Evolutionary conservation across 2,113 vertebrate species (phyloP), one percentile per base, ranked within the genome.

Genomic region (Todiramphus saurophagus): DNA sequence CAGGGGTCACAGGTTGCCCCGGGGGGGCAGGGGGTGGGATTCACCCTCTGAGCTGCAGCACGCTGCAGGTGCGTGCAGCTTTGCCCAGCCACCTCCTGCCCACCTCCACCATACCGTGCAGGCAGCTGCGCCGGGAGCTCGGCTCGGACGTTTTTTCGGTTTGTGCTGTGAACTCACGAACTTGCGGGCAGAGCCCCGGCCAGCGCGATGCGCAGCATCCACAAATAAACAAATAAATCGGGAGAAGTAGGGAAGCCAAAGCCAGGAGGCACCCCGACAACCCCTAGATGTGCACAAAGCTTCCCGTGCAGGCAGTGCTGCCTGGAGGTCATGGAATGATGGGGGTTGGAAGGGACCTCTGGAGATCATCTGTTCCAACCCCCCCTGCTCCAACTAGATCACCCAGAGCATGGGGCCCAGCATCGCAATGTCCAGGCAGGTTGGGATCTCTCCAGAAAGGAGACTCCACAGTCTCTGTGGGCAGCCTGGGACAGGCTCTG

Each of bases 151-250:
- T 46, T 95, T 39, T 94, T 92, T 58, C 89, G 76, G 74, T 94
- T 94, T 87, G 83, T 9, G 75, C 76, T 50, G 25, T 74, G 89
- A 94, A 93, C 86, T 93, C 11, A 0, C 63, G 89, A 95, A 89
- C 94, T 81, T 3, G 4, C 70, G 41, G 84, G 86, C 92, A 80
- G 63, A 92, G 89, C 93, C 72, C 46, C 0, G 92, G 78, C 92
- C 94, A n/a, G 83, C 75, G 67, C 83, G 4, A 1, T 44, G 89
- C 1, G 0, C 87, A 0, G 5, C 96, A 95, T 82, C 94, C 82
- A 94, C 95, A 95, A 90, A 93, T 30, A 96, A 97, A 96, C 94
- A 94, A 93, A 92, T 56, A 75, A 37, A 17, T 64, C 6, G 87
- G 89, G 62, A 56, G 63, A 56, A 78, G 35, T 1, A 0, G 35